Base-by-base conservation (phyloP, 1,140 invertebrate species). In the Temnothorax curvispinosus region DNA sequence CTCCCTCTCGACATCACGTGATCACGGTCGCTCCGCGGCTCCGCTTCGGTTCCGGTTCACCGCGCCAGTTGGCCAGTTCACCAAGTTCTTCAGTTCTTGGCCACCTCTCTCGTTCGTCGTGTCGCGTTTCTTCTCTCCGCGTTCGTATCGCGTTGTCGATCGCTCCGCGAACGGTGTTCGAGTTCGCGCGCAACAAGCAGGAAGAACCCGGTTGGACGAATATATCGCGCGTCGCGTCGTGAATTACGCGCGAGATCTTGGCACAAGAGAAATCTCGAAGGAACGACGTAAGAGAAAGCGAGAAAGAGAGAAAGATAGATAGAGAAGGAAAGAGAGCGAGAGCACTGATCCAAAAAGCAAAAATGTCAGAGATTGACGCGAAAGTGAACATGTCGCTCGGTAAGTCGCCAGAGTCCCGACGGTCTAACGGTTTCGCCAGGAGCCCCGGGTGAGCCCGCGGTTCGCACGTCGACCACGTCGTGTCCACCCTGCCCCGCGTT, bases 381-480 rank as follows among this genome's bases (percentile, higher is more conserved):
- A 95, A 95, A 95, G 94, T 95, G 87, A 95, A 95, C 88, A 95
- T 95, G 95, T 95, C 95, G 88, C 94, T 95, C 76, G 95, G 95
- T 95, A 95, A 95, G 95, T 95, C 92, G 92, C 91, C 86, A 91
- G 81, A 90, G 82, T 91, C 85, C 89, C 77, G 74, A 87, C 90
- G 88, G 52, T 85, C 32, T 90, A 87, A 60, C 77, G 50, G 60
- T 90, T 90, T 88, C 64, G 80, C 86, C 50, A 78, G 82, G 88
- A 90, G 90, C 88, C 92, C 92, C 87, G 90, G 91, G 86, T 94
- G 93, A 93, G 82, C 92, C 27, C 27, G 27, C 27, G 27, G 27
- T 27, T 27, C 27, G 27, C 27, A 27, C 27, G 27, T 27, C 27
- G 27, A 27, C 27, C 27, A 32, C 50, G 21, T 72, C n/a, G 64